Conservation (phyloP, 2,888 invertebrate species). For the Scrobipalpa atriplicella region DNA sequence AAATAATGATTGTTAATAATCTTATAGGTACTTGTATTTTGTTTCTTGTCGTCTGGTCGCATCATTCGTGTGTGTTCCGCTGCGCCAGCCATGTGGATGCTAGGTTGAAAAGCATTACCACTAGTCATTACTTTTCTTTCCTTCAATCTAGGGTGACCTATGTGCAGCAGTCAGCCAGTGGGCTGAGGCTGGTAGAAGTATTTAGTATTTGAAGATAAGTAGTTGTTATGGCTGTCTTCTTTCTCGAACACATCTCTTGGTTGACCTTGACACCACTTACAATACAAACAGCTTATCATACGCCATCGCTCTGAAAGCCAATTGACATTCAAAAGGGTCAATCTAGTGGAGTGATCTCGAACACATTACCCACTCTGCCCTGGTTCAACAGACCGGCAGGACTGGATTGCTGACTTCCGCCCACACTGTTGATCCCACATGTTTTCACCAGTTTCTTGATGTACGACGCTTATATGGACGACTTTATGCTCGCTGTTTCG, state of each 20-base stretch:
- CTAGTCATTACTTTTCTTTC: no score
- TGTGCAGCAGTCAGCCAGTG: no score
- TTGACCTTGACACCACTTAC: background rate
- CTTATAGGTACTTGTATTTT: no score
- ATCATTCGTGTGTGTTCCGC: no score
- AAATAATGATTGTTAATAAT: background rate
- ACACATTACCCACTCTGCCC: background rate
- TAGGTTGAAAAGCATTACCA: no score
- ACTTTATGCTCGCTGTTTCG: background rate
- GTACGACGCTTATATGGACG: background rate
- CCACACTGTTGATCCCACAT: conserved; percentile 33
- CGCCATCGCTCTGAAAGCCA: background rate
- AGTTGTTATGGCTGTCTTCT: no score
- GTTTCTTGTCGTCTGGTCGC: no score
- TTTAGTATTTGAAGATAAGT: no score
- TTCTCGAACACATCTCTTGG: background rate
- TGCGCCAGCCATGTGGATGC: no score
- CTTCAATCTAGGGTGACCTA: no score
- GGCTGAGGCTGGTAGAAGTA: no score
- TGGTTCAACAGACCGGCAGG: conserved; percentile 28
- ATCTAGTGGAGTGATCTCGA: conserved; percentile 17
- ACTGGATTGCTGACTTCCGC: conserved; percentile 60
- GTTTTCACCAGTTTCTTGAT: conserved; percentile 1
- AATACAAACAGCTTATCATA: background rate
- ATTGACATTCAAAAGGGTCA: conserved; percentile 12